These are phyloP conservation scores for Copidosoma aretas DNA, from an alignment of 2,888 invertebrate genomes.

Conservation along the genomic window DNA sequence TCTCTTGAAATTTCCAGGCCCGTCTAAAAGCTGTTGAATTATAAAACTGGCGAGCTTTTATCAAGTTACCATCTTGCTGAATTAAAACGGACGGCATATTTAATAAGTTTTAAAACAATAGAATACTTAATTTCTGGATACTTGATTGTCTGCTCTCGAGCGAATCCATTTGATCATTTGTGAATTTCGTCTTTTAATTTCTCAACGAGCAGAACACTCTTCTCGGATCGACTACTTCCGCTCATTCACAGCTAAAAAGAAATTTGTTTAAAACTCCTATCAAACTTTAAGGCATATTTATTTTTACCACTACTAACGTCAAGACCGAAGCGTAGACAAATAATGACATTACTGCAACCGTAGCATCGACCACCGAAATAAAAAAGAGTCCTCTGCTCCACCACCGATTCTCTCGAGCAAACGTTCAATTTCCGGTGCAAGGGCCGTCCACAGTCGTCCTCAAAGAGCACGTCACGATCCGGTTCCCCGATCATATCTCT, in stretches of 20 bases:
- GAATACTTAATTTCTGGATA: background rate
- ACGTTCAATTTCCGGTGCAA: conserved; percentile 16
- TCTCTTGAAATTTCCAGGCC: background rate
- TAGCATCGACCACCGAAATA: no score
- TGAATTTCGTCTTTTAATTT: background rate
- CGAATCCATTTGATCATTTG: background rate
- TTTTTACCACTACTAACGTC: background rate
- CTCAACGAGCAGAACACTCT: no score
- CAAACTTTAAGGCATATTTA: background rate
- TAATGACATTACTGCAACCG: background rate
- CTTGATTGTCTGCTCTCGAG: background rate
- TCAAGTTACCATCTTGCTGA: background rate
- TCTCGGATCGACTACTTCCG: background rate
- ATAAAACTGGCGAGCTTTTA: conserved; percentile 7
- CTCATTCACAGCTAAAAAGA: no score
- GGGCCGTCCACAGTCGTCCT: background rate
- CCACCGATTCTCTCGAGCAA: conserved; percentile 12
- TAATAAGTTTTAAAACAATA: background rate
- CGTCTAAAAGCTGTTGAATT: conserved; percentile 8
- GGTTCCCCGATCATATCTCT: background rate
- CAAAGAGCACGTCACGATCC: background rate
- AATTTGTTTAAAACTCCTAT: background rate
- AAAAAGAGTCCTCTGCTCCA: background rate
- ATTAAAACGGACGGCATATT: conserved; percentile 4
- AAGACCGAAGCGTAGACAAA: background rate